Percentiles rank a stretch among this genome's conserved stretches.
phyloP scores from a whole-genome alignment of 2,888 invertebrate species.

The Patella caerulea region DNA sequence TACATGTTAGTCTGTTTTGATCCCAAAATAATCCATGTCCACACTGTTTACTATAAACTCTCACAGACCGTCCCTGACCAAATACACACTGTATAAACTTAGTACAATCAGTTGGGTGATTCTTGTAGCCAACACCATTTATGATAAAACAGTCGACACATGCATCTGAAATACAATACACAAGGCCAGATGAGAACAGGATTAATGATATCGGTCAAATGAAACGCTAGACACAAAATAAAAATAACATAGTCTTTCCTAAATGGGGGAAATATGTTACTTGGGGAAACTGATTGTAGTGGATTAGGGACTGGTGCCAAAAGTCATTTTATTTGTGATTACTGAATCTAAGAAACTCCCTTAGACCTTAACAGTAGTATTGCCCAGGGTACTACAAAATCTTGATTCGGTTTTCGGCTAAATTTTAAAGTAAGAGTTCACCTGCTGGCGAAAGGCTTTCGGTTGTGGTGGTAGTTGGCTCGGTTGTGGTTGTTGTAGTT shows the following conservation, averaged over 20 bases:
- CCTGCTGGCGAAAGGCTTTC: not conserved
- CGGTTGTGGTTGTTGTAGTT: not conserved
- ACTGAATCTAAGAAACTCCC: no score
- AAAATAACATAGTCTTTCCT: not conserved
- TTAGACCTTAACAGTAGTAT: no score
- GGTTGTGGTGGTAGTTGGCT: not conserved
- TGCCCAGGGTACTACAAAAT: no score
- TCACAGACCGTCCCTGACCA: conserved; percentile 19
- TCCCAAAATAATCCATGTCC: conserved; percentile 41
- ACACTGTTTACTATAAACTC: conserved; percentile 34
- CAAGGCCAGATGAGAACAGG: no score
- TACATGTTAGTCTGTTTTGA: conserved; percentile 35
- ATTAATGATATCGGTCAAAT: not conserved
- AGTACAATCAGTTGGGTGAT: conserved; percentile 36
- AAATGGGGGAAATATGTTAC: not conserved
- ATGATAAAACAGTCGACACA: conserved; percentile 36
- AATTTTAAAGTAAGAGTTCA: not conserved
- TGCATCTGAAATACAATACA: conserved; percentile 24
- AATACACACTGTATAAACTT: conserved; percentile 40
- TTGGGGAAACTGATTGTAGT: no score
- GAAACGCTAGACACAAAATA: not conserved
- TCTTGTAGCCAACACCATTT: conserved; percentile 42
- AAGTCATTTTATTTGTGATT: no score
- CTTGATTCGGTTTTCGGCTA: no score
- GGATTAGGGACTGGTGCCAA: no score